These are phyloP conservation scores for Colinus virginianus DNA, from an alignment of 2,113 vertebrate genomes.

Conservation along the genomic window DNA sequence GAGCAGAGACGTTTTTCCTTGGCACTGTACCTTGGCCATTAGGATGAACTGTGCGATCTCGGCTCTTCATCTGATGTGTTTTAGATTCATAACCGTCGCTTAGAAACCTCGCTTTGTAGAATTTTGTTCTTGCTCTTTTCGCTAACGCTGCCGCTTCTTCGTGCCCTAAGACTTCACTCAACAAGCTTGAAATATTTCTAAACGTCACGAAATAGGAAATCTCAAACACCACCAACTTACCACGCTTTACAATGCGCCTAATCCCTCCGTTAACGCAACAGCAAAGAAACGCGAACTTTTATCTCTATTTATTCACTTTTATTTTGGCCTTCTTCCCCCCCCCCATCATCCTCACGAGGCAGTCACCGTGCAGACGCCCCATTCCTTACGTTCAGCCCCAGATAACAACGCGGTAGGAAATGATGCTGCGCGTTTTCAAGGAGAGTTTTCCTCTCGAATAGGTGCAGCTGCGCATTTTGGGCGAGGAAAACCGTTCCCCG, in stretches of 20 bases:
- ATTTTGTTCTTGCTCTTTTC: not conserved
- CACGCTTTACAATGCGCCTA: fast-evolving
- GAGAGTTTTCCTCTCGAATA: not conserved
- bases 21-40: not conserved
- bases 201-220: not conserved
- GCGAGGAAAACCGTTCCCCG: fast-evolving
- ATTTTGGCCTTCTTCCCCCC: not conserved
- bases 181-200: not conserved
- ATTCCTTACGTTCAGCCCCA: not conserved
- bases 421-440: fast-evolving
- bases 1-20: not conserved
- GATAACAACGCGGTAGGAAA: fast-evolving
- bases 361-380: fast-evolving
- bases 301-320: not conserved
- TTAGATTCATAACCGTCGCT: fast-evolving
- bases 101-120: not conserved
- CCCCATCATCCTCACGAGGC: not conserved
- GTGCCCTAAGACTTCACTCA: not conserved
- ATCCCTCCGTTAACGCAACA: fast-evolving
- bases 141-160: not conserved
- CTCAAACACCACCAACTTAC: not conserved
- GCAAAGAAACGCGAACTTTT: not conserved
- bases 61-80: not conserved
- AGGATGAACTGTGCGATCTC: not conserved
- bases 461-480: fast-evolving